phyloP scores from a whole-genome alignment of 2,797 vertebrate genomes.

The Cyclopterus lumpus region DNA sequence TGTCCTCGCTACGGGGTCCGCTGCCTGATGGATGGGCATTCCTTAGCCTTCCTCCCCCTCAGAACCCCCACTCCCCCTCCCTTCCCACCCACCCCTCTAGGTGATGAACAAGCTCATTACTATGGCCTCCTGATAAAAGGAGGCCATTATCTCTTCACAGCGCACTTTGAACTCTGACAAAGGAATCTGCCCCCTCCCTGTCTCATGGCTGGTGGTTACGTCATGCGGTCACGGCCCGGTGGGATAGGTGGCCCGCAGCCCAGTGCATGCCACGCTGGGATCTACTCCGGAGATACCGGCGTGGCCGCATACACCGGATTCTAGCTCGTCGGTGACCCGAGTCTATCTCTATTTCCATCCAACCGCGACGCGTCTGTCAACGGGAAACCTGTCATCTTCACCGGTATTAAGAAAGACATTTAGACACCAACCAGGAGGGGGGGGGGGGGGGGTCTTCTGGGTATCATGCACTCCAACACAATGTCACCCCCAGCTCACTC shows the following conservation, averaged over 20 bases:
- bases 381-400: slow-evolving; percentile 14
- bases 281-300: slow-evolving; percentile 25
- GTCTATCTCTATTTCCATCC: slow-evolving; percentile 33
- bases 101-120: slow-evolving; percentile 79
- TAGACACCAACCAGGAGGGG: neutral
- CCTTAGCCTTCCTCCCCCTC: slow-evolving; percentile 52
- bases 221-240: slow-evolving; percentile 49
- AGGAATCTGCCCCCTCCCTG: slow-evolving; percentile 60
- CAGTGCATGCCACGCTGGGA: slow-evolving; percentile 15
- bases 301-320: slow-evolving; percentile 25
- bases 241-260: slow-evolving; percentile 36
- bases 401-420: neutral
- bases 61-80: neutral
- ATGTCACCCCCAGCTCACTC: neutral
- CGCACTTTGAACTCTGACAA: slow-evolving; percentile 72
- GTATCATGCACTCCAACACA: neutral
- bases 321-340: slow-evolving; percentile 34
- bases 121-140: slow-evolving; percentile 67
- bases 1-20: slow-evolving; percentile 39
- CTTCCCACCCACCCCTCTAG: slow-evolving; percentile 36
- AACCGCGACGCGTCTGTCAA: slow-evolving; percentile 18
- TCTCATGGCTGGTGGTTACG: slow-evolving; percentile 52
- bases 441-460: neutral
- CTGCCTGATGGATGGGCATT: slow-evolving; percentile 74
- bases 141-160: slow-evolving; percentile 68